These are phyloP conservation scores for Strix aluco DNA, from an alignment of 2,113 vertebrate genomes.

Conservation along the genomic window DNA sequence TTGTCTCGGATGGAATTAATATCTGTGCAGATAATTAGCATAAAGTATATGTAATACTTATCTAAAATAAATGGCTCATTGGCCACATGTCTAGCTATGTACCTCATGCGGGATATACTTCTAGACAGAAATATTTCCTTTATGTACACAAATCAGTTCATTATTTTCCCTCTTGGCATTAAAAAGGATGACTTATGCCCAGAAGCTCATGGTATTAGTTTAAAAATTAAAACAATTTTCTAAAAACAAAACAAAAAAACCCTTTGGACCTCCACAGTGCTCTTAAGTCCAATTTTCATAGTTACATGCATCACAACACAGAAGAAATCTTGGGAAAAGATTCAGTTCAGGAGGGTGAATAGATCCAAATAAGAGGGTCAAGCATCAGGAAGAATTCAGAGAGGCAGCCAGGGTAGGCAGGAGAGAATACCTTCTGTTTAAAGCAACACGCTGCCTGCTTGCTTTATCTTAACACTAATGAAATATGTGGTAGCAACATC, in stretches of 20 bases:
- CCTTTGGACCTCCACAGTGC: not conserved
- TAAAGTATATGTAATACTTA: not conserved
- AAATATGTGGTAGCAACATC: no score
- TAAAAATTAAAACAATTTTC: not conserved
- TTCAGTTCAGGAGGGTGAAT: not conserved
- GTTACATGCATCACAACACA: not conserved
- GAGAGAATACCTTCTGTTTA: not conserved
- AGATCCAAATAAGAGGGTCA: not conserved
- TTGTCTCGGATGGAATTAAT: not conserved
- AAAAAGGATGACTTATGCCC: not conserved
- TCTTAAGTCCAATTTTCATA: not conserved
- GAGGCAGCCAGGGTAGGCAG: not conserved
- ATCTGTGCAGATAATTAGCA: not conserved
- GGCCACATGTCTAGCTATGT: not conserved
- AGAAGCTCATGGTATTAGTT: not conserved
- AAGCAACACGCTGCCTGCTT: accelerated
- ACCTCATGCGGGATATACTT: not conserved
- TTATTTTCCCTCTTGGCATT: not conserved
- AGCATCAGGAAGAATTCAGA: not conserved
- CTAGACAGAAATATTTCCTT: not conserved
- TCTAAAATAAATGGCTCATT: not conserved
- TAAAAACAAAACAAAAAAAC: not conserved
- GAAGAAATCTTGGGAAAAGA: not conserved
- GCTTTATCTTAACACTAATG: not conserved
- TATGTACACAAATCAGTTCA: not conserved